Conservation (phyloP, 1,140 invertebrate species). For the Zelostemma sp. region DNA sequence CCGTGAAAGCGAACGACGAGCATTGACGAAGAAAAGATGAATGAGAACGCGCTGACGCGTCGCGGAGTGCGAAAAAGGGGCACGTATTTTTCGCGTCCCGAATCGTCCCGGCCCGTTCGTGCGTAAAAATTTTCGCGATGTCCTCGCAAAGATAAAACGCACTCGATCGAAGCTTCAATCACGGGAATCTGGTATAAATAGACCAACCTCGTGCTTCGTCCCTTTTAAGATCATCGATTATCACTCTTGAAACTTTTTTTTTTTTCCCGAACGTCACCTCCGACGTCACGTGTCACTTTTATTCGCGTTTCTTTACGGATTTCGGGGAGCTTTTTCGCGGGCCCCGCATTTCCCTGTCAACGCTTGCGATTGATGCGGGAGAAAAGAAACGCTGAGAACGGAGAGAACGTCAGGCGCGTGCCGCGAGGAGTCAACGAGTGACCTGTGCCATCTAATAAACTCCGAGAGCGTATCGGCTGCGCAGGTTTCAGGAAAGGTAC, state of each 20-base stretch:
- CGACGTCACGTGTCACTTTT: neutral
- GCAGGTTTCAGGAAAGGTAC: slow-evolving; percentile 51
- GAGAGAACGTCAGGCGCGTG: slow-evolving; percentile 47
- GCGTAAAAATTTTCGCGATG: too few relatives aligned
- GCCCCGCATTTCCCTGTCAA: too few relatives aligned
- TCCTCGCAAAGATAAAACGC: too few relatives aligned
- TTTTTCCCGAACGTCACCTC: slow-evolving; percentile 15
- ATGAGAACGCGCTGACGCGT: slow-evolving; percentile 47
- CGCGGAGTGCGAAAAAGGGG: slow-evolving; percentile 29
- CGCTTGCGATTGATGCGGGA: too few relatives aligned
- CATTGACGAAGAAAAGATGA: slow-evolving; percentile 44
- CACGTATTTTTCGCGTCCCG: slow-evolving; percentile 20
- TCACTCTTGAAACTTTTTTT: slow-evolving; percentile 13
- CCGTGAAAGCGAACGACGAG: slow-evolving; percentile 41
- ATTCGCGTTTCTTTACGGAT: too few relatives aligned
- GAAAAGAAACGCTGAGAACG: too few relatives aligned
- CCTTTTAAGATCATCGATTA: neutral
- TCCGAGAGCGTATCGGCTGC: slow-evolving; percentile 45
- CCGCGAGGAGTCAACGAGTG: slow-evolving; percentile 48
- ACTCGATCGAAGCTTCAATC: slow-evolving; percentile 9
- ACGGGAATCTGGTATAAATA: slow-evolving; percentile 12
- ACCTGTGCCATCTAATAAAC: slow-evolving; percentile 49
- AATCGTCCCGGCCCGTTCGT: too few relatives aligned
- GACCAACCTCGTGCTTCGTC: neutral
- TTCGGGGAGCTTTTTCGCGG: too few relatives aligned